Conservation (phyloP, 2,797 vertebrate species). For the Gallirallus australis region DNA sequence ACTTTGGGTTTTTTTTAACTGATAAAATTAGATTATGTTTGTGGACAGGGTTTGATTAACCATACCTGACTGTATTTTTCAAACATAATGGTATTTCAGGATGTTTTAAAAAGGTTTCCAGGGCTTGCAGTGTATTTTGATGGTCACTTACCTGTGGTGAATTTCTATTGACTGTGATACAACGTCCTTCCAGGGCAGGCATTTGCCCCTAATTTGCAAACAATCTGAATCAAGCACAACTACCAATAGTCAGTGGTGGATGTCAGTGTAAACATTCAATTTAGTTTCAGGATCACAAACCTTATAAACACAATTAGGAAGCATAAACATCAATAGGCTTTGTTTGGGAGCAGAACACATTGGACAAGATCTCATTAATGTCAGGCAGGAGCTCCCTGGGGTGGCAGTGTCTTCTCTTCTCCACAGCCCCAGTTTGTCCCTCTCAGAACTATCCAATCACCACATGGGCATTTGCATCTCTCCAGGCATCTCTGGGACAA, state of each 20-base stretch:
- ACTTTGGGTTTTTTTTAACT: constrained; percentile 29
- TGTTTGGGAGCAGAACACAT: background rate
- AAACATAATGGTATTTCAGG: constrained; percentile 62
- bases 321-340: background rate
- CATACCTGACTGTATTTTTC: constrained; percentile 50
- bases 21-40: constrained; percentile 64
- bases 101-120: constrained; percentile 64
- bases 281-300: background rate
- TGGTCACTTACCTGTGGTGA: background rate
- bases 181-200: background rate
- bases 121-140: background rate
- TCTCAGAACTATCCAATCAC: background rate
- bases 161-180: background rate
- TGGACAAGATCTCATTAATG: background rate
- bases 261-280: background rate
- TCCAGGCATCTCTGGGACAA: background rate
- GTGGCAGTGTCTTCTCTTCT: background rate
- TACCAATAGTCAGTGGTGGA: background rate
- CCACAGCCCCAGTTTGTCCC: fast-evolving
- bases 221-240: background rate
- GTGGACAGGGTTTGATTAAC: constrained; percentile 68
- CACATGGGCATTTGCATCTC: fast-evolving
- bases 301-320: background rate
- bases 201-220: constrained; percentile 10
- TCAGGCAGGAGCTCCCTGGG: background rate